Base-by-base conservation (phyloP, 2,797 vertebrate species). In the Leptodactylus fallax region DNA sequence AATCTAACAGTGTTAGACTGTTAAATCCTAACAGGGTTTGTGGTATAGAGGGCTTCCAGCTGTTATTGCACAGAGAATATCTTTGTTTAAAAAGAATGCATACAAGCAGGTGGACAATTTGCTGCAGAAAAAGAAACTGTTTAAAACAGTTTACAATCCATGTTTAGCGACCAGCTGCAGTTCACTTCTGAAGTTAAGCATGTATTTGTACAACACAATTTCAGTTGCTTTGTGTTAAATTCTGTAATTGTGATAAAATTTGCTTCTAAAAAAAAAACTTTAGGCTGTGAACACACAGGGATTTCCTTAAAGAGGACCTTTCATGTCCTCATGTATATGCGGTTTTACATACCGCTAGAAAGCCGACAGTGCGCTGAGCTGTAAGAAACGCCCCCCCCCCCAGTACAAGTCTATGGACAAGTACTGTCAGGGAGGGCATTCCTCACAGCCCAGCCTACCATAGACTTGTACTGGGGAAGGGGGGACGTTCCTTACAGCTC, bases 71-170 rank as follows among this genome's bases (percentile, higher is more conserved):
- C 53, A 85, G 14, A 71, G 63, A 11, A n/a, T 80, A 80, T 19
- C 49, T 84, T 36, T 79, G 13, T 36, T 67, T 61, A 6, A 69
- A 79, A 8, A 71, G 72, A 60, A 83, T 79, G 58, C 25, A 69
- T 45, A 49, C 60, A 56, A 61, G 82, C 87, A 88, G 87, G 81
- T 87, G 87, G 72, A 14, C 27, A 83, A 36, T 45, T 51, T 56
- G 49, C 65, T 61, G 58, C 27, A 65, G 60, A 79, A 79, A 88
- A 79, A 83, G 36, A 65, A 58, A 78, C 79, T 60, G 60, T 71
- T 71, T 79, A 61, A 80, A 60, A 61, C 76, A 72, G 55, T 79
- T n/a, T 27, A 6, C 49, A 55, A 56, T 53, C 77, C 6, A 87
- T 23, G 47, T 76, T 13, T 9, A 27, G 51, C 7, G 12, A 67